Base-by-base conservation (phyloP, 2,797 vertebrate genomes). In the Muscicapa comitata region DNA sequence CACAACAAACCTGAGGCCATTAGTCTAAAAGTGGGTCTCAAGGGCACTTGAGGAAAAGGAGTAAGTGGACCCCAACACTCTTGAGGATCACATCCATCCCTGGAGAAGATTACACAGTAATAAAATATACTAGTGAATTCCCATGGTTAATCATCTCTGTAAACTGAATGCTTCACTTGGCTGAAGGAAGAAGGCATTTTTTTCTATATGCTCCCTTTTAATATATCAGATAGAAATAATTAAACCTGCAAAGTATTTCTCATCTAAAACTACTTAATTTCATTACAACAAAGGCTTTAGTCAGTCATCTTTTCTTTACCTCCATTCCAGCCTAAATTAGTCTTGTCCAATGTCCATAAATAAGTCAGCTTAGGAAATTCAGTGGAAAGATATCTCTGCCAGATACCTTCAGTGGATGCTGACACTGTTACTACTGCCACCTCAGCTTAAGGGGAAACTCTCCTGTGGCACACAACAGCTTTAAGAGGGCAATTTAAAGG, bases 311-410 rank as follows among this genome's bases (percentile, higher is more conserved):
- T 82, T 78, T 90, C 90, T 95, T 88, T 90, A 95, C 88, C 92
- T 90, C 80, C 59, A 10, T 91, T 91, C 70, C 74, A 86, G 48
- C 11, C 51, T 96, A 95, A 95, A 93, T 91, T 80, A 94, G 75
- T 67, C 95, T 75, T 77, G 62, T 81, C 78, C 79, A 59, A 53
- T 25, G 59, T 68, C 94, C 93, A 95, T 92, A 97, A 97, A 95
- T 95, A 97, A 95, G 95, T 93, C 86, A 92, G 93, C 88, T 95
- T 93, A 96, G 91, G 73, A 74, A 96, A 97, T 78, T 31, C 93
- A 88, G 67, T 43, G 81, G 82, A 57, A 96, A 95, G 93, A 86
- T 31, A 93, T 90, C 88, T 92, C 90, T 92, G 92, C 78, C 86
- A 95, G 71, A 51, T 92, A 45, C 89, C 95, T 86, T 67, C 82